These are phyloP conservation scores for Syritta pipiens DNA, from an alignment of 2,888 invertebrate genomes.

Conservation along the genomic window DNA sequence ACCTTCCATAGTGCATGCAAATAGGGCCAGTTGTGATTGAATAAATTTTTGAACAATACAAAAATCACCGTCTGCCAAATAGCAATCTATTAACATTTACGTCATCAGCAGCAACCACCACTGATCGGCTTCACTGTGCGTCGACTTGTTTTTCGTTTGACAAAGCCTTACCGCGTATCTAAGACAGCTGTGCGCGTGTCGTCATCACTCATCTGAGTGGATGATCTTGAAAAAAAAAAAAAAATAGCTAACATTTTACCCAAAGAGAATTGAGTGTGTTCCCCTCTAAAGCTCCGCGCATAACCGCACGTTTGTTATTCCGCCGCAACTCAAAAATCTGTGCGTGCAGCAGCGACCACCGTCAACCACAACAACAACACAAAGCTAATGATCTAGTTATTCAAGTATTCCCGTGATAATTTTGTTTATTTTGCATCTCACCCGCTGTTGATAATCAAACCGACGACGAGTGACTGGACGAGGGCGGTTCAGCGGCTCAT, in stretches of 20 bases:
- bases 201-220: constrained; percentile 55
- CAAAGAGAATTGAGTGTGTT: too few species aligned
- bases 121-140: constrained; percentile 16
- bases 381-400: constrained; percentile 53
- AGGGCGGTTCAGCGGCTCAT: too few species aligned
- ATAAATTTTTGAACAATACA: too few species aligned
- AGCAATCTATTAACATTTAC: too few species aligned
- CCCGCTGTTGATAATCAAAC: constrained; percentile 20
- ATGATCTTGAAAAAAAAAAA: constrained; percentile 4
- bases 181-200: constrained; percentile 21
- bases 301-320: too few species aligned
- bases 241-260: too few species aligned
- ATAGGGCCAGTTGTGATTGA: too few species aligned
- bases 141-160: not conserved
- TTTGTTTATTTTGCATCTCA: constrained; percentile 51
- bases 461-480: constrained; percentile 12
- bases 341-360: not conserved
- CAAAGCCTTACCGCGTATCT: not conserved
- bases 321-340: too few species aligned
- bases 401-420: constrained; percentile 50
- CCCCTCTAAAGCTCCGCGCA: too few species aligned
- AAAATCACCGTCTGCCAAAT: too few species aligned
- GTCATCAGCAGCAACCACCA: not conserved
- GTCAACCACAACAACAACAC: constrained; percentile 3
- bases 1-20: too few species aligned